Evolutionary conservation across 2,113 vertebrate species (phyloP).

Genomic region (Otolemur garnettii): DNA sequence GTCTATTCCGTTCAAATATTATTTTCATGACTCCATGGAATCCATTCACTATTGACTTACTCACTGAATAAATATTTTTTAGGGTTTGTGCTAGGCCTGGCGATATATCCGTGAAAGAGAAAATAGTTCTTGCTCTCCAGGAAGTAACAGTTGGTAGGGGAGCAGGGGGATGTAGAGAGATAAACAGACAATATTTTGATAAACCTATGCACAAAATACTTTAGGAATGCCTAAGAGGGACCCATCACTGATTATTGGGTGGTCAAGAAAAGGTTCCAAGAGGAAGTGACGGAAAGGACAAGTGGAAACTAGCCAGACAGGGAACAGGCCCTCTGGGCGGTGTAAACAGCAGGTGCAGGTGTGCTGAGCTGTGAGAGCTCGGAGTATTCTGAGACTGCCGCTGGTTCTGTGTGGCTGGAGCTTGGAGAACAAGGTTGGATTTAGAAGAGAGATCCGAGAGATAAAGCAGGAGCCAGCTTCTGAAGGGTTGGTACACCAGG

Average conservation of each 20-base stretch:
- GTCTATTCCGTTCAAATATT: neutral
- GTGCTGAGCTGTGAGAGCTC: neutral
- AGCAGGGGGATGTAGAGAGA: neutral
- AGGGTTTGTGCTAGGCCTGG: neutral
- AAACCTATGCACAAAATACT: neutral
- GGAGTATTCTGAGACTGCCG: neutral
- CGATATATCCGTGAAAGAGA: neutral
- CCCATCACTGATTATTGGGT: neutral
- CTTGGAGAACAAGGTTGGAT: neutral
- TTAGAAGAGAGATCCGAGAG: neutral
- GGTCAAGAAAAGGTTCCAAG: neutral
- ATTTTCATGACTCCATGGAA: conserved; percentile 3
- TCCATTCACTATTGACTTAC: neutral
- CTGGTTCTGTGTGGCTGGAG: neutral
- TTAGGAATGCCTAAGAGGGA: neutral
- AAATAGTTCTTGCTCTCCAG: neutral
- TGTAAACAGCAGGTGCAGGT: neutral
- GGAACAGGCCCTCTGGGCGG: neutral
- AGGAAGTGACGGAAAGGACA: neutral
- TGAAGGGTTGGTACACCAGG: neutral
- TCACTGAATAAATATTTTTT: conserved; percentile 48
- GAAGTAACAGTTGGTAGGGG: neutral
- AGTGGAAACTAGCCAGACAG: neutral
- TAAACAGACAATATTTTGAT: neutral
- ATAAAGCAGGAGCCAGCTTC: neutral